These are phyloP conservation scores for Cebidichthys violaceus DNA, from an alignment of 2,113 vertebrate species.

Conservation along the genomic window DNA sequence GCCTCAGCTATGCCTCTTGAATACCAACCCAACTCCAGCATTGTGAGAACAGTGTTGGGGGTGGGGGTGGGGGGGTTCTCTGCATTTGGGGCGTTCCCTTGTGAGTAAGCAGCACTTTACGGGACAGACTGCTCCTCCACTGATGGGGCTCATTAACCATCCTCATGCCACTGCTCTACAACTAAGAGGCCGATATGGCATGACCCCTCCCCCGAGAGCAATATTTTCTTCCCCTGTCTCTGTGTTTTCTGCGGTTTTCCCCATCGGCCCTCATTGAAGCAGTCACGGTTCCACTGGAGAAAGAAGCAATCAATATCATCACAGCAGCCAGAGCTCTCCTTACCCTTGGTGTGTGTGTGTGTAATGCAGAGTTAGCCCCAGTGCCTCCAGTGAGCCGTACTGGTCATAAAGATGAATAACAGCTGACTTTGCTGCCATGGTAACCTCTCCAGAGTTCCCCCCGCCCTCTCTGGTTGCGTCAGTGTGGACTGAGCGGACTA, in stretches of 20 bases:
- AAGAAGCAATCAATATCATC: constrained; percentile 16
- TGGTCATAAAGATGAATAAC: constrained; percentile 51
- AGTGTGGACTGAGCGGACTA: background rate
- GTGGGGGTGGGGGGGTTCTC: constrained; percentile 14
- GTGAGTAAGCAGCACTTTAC: background rate
- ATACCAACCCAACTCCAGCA: constrained; percentile 34
- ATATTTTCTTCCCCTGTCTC: background rate
- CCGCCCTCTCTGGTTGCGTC: background rate
- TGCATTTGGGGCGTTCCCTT: constrained; percentile 4
- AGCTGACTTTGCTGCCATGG: constrained; percentile 62
- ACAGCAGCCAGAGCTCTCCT: constrained; percentile 9
- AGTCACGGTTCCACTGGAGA: background rate
- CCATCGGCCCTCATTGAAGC: background rate
- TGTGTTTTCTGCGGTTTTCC: background rate
- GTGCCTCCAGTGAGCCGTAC: constrained; percentile 24
- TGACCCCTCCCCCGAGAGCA: background rate
- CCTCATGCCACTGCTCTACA: background rate
- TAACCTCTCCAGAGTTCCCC: constrained; percentile 34
- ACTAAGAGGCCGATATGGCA: background rate
- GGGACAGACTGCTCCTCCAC: background rate
- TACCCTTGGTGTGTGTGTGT: constrained; percentile 2
- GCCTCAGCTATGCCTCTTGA: constrained; percentile 37
- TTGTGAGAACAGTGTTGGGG: constrained; percentile 14
- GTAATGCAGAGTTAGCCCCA: background rate
- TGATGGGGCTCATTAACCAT: background rate